Evolutionary conservation across 2,888 invertebrate species (phyloP), one percentile per base, ranked within the genome.

Genomic region (Ditula angustiorana): DNA sequence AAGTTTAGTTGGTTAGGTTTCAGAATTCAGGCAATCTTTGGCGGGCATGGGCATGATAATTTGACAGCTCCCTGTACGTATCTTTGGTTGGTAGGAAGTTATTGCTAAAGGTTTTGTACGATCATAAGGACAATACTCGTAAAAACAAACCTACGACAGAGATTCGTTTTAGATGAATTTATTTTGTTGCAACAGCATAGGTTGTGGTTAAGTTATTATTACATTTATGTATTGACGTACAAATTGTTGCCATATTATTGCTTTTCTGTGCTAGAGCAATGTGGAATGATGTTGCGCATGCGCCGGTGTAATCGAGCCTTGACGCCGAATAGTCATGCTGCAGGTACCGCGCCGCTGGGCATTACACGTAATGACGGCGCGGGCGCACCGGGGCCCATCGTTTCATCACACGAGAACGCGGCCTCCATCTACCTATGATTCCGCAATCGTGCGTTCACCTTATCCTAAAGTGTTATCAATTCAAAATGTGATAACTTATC

Each of bases 401-500:
- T 88, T 90, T 87, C 89, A 82, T 86, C 88, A 87, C 72, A 69
- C 63, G 61, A 67, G 64, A 73, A 70, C 67, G n/a, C 73, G 87
- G 81, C 87, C 88, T 86, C 82, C 77, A 70, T 72, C 71, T 75
- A 68, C 62, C 77, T 74, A 77, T 83, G 50, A 63, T 90, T 90
- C 90, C 90, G 89, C 84, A 83, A 84, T 83, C 86, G 89, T 85
- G 70, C 90, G 73, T 88, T 92, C 87, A 90, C 87, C 90, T 88
- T 91, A 86, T 90, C 86, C 90, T 67, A 71, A 69, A 67, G 33
- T 57, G 50, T 53, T 57, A 37, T 26, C 30, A 30, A 52, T 30
- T 5, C n/a, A n/a, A n/a, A n/a, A n/a, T n/a, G n/a, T n/a, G n/a
- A n/a, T n/a, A n/a, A n/a, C n/a, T n/a, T n/a, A n/a, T 21, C 24